Base-by-base conservation (phyloP, 1,140 invertebrate species). In the Drosophila pseudoobscura region DNA sequence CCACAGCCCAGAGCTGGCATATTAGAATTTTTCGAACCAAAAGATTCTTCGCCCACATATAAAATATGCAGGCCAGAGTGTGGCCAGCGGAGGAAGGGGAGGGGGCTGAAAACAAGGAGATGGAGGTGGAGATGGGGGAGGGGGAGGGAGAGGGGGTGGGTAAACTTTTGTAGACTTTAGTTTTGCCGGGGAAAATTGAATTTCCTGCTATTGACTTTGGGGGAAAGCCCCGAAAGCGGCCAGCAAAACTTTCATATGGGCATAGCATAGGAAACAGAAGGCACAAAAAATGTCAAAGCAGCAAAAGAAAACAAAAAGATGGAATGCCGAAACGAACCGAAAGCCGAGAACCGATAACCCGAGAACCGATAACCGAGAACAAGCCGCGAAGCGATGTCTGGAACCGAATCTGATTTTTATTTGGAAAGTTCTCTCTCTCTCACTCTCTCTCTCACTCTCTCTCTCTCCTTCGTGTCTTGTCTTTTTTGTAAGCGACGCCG, bases 131-230 rank as follows among this genome's bases (percentile, higher is more conserved):
- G 35, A 53, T 0, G 17, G 17, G 0, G 0, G 17, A 17, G 17
- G 24, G 24, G 24, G 1, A 47, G 17, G 24, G 24, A 5, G 1
- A 47, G 55, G 3, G 15, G 15, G 15, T 15, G 15, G 0, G 11
- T 44, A 65, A 75, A 75, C 71, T 65, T 75, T 75, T 51, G 41
- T 72, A 70, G 73, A 77, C 74, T 77, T 77, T 77, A 64, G 75
- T 82, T 73, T 72, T 73, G 59, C 60, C 41, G 57, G 57, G 68
- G 66, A 74, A 82, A 82, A 82, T 82, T 82, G 74, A 77, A 82
- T 82, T 82, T 82, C 69, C 79, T 80, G 69, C 59, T 77, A 77
- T 77, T 72, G 68, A 69, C 63, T 74, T 56, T 54, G 51, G 59
- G 59, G 47, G 70, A 80, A 62, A 58, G 46, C 53, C 56, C 64